These are phyloP conservation scores for Danionella cerebrum DNA, from an alignment of 2,113 vertebrate genomes.

Conservation along the genomic window DNA sequence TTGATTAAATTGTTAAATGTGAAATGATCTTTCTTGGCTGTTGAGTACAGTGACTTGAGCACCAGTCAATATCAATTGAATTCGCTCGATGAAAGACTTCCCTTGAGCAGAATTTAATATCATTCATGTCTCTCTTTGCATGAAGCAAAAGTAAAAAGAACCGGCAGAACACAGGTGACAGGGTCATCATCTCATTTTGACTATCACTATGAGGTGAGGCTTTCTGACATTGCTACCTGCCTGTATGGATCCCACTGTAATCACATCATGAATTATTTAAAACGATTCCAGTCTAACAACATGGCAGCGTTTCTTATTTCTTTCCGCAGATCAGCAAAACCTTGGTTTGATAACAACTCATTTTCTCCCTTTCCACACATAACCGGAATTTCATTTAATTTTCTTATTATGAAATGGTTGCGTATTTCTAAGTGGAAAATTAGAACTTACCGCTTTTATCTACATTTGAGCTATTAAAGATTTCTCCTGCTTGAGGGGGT, in stretches of 20 bases:
- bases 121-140: background rate
- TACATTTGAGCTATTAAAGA: too few species aligned
- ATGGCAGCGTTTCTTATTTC: conserved; percentile 43
- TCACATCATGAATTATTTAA: conserved; percentile 61
- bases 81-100: background rate
- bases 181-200: conserved; percentile 46
- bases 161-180: conserved; percentile 41
- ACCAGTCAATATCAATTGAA: conserved; percentile 2
- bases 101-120: conserved; percentile 10
- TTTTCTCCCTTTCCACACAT: too few species aligned
- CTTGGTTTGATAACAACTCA: too few species aligned
- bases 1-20: background rate
- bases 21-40: background rate
- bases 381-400: too few species aligned
- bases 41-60: background rate
- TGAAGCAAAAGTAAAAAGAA: conserved; percentile 35
- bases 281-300: conserved; percentile 54
- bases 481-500: too few species aligned
- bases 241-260: conserved; percentile 57
- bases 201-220: conserved; percentile 38
- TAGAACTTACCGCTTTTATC: too few species aligned
- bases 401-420: too few species aligned
- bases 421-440: too few species aligned
- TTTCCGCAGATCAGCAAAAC: conserved; percentile 15
- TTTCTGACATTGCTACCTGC: conserved; percentile 43